phyloP scores from a whole-genome alignment of 2,113 vertebrate species.

The Donacobius atricapilla region DNA sequence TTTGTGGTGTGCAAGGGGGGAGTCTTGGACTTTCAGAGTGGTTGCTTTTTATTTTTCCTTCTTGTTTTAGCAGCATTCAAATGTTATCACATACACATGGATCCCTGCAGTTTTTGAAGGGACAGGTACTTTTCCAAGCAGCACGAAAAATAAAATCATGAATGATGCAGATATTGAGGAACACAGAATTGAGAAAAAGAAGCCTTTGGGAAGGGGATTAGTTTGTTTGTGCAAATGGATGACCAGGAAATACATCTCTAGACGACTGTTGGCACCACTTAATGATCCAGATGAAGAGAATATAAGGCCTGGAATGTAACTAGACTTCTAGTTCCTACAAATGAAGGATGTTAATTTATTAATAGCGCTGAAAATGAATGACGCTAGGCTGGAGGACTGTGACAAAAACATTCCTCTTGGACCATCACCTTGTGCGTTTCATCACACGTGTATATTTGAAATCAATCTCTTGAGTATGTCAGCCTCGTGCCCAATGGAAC shows the following conservation, averaged over 20 bases:
- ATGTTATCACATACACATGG: fast-evolving
- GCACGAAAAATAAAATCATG: not conserved
- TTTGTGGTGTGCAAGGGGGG: no score
- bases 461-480: not conserved
- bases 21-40: not conserved
- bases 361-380: not conserved
- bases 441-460: not conserved
- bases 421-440: not conserved
- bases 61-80: not conserved
- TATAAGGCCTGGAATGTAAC: not conserved
- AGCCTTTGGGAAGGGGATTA: not conserved
- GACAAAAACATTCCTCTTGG: not conserved
- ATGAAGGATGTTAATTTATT: not conserved
- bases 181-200: not conserved
- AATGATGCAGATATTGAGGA: not conserved
- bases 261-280: not conserved
- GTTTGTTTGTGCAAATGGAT: not conserved
- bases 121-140: not conserved
- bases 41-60: not conserved
- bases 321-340: not conserved
- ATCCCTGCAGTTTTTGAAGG: not conserved
- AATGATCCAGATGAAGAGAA: not conserved
- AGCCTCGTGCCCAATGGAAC: not conserved
- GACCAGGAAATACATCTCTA: not conserved
- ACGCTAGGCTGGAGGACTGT: not conserved